Evolutionary conservation across 2,797 vertebrate genomes (phyloP), one percentile per base, ranked within the genome.

Genomic region (Bradypodion ventrale): DNA sequence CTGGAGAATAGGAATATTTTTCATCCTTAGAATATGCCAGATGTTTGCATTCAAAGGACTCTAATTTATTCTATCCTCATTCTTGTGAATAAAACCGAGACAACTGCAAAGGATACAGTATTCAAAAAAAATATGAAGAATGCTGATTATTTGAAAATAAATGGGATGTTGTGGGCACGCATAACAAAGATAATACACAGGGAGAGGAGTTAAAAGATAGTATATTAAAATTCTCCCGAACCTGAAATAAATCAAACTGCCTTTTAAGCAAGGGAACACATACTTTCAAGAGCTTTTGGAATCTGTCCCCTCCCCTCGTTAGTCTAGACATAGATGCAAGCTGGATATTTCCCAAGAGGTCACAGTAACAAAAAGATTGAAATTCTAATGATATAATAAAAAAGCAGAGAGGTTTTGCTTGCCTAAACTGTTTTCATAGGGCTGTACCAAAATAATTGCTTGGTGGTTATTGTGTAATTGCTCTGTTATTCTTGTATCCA

Each of bases 201-300:
- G 35, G 35, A 29, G 19, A 37, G 37, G 35, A 65, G 16, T 63
- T 42, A 32, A 42, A 85, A 85, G 8, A 42, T 49, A 52, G 49
- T 79, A 10, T 25, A 65, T 66, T 32, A 56, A 74, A 40, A 19
- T 74, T 79, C 25, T 35, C 62, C 73, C 63, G n/a, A 46, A 72
- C 16, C 1, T 13, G 42, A 49, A 49, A 49, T 63, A 84, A 52
- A 32, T 8, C 49, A 78, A 60, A 42, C 0, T 79, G 62, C 12
- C 13, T 90, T 88, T 85, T 90, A 84, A 42, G 10, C 8, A 32
- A 81, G 66, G 32, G 74, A 70, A 77, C n/a, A 10, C 44, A 8
- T 73, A 1, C 72, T 84, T 87, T 73, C 46, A 37, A 65, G 78
- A 46, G 83, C 75, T 66, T 4, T 40, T 76, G 23, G 35, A 77